Conservation (phyloP, 2,113 vertebrate genomes). For the Mandrillus leucophaeus region DNA sequence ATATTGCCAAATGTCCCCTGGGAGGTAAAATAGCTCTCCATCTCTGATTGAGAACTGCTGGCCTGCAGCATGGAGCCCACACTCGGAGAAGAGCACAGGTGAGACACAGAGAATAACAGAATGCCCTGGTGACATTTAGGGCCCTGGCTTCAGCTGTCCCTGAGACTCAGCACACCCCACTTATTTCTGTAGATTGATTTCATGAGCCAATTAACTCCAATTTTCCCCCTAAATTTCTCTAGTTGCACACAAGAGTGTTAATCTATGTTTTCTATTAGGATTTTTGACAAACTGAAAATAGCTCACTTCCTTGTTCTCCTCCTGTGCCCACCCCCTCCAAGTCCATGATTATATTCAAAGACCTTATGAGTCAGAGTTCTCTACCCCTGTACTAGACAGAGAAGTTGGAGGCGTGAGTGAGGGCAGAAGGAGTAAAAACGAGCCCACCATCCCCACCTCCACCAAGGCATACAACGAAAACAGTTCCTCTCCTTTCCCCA, state of each 20-base stretch:
- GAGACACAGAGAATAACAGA: not conserved
- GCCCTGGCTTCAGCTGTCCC: conserved; percentile 13
- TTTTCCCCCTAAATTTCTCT: conserved; percentile 45
- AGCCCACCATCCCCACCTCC: not conserved
- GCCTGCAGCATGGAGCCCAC: not conserved
- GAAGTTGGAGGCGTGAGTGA: not conserved
- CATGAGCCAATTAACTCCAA: conserved; percentile 58
- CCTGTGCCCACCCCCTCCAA: not conserved
- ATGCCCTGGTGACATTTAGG: conserved; percentile 13
- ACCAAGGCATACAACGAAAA: not conserved
- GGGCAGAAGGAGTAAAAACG: not conserved
- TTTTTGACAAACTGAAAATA: conserved; percentile 63
- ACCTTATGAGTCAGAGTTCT: not conserved
- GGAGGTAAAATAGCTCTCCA: not conserved
- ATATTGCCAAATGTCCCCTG: not conserved
- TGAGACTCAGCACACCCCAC: not conserved
- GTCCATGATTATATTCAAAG: not conserved
- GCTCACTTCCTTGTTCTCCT: not conserved
- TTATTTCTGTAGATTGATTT: conserved; percentile 56
- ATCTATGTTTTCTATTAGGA: conserved; percentile 65
- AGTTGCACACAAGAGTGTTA: conserved; percentile 50
- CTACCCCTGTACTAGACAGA: not conserved
- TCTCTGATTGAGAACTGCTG: not conserved
- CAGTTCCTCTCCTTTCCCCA: not conserved
- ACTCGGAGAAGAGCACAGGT: not conserved